These are phyloP conservation scores for Unio pictorum DNA, from an alignment of 2,888 invertebrate species.

Conservation along the genomic window DNA sequence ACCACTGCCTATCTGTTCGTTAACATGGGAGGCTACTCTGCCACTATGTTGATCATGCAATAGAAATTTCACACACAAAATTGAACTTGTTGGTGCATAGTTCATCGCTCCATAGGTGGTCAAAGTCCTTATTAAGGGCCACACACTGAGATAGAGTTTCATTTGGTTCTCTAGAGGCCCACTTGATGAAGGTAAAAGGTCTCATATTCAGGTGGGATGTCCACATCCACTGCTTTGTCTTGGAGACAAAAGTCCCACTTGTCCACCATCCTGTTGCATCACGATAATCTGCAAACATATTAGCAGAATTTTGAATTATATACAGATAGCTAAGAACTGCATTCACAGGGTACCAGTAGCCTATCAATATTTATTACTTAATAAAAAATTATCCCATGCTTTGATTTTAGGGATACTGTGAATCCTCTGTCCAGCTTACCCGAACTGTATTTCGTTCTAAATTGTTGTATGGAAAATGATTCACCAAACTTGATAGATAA, in stretches of 20 bases:
- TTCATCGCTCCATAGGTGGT: conserved; percentile 58
- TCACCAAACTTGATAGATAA: no score
- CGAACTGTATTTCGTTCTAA: no score
- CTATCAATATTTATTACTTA: no score
- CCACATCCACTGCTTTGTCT: conserved; percentile 65
- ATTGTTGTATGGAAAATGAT: no score
- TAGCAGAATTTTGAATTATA: neutral
- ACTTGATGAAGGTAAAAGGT: conserved; percentile 57
- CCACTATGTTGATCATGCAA: conserved; percentile 1
- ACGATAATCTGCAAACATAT: conserved; percentile 33
- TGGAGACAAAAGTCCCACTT: conserved; percentile 55
- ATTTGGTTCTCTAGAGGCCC: conserved; percentile 59
- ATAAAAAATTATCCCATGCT: no score
- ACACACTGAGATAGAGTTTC: conserved; percentile 56
- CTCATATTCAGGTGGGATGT: conserved; percentile 42
- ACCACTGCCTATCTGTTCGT: neutral
- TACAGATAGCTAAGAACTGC: no score
- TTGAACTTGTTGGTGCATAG: conserved; percentile 52
- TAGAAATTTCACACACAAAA: conserved; percentile 55
- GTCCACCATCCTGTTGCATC: conserved; percentile 60
- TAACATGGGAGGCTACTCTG: neutral
- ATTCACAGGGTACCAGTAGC: no score
- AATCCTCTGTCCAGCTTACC: no score
- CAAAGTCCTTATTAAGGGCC: conserved; percentile 39
- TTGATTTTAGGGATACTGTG: no score